phyloP scores from a whole-genome alignment of 1,140 invertebrate species.

The Oscheius sp. region DNA sequence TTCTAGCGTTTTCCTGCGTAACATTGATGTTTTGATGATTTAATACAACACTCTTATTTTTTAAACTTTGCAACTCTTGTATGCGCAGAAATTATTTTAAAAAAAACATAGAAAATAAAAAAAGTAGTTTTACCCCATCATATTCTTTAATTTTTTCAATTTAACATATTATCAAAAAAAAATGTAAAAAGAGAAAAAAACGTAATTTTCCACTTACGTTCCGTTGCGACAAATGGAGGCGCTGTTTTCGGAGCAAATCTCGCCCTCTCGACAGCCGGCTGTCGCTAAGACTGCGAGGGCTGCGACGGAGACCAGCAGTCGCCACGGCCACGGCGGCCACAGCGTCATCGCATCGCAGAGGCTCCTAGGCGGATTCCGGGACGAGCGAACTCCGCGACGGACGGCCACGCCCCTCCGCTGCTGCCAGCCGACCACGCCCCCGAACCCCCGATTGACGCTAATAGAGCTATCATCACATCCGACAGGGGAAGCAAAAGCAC shows the following conservation, averaged over 20 bases:
- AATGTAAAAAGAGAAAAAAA: neutral
- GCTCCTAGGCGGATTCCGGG: no score
- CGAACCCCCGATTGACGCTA: neutral
- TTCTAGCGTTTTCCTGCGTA: no score
- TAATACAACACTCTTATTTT: no score
- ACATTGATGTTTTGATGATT: no score
- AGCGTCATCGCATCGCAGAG: neutral
- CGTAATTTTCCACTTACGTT: constrained; percentile 45
- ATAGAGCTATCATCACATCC: constrained; percentile 11
- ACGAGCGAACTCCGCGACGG: neutral
- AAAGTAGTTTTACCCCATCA: no score
- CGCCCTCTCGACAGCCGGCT: constrained; percentile 16
- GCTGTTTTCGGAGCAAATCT: constrained; percentile 52
- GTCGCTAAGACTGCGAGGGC: neutral
- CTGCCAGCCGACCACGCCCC: no score
- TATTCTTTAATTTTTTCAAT: no score
- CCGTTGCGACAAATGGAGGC: constrained; percentile 56
- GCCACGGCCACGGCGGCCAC: neutral
- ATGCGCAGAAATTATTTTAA: no score
- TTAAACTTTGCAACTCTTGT: no score
- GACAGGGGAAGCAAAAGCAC: neutral
- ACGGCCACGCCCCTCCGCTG: neutral
- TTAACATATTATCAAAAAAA: neutral
- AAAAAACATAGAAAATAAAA: no score
- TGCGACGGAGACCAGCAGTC: neutral